phyloP scores from a whole-genome alignment of 1,140 invertebrate genomes.

The Leptopilina boulardi region DNA sequence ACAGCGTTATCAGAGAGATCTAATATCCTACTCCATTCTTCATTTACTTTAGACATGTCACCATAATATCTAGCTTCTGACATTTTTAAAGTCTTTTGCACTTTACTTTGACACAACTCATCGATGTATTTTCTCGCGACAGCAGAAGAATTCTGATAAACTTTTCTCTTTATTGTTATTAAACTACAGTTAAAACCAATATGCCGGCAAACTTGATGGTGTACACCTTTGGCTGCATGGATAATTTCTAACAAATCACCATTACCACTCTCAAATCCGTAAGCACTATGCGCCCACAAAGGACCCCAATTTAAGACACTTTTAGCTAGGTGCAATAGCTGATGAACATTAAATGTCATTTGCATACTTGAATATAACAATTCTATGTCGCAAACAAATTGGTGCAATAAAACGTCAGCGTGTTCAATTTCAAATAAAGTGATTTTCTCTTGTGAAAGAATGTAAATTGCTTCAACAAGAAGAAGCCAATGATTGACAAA shows the following conservation, averaged over 20 bases:
- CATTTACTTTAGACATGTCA: no score
- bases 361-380: not conserved
- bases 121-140: no score
- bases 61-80: no score
- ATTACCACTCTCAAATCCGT: conserved; percentile 46
- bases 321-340: conserved; percentile 41
- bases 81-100: no score
- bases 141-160: not conserved
- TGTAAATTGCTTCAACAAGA: conserved; percentile 28
- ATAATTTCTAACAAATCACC: conserved; percentile 38
- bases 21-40: no score
- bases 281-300: conserved; percentile 41
- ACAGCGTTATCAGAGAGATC: not conserved
- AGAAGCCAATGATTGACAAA: conserved; percentile 39
- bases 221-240: no score
- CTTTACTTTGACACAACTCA: no score
- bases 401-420: conserved; percentile 19
- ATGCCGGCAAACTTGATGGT: conserved; percentile 38
- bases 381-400: conserved; percentile 31
- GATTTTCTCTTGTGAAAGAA: conserved; percentile 14
- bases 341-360: conserved; percentile 49
- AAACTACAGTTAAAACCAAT: not conserved
- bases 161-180: not conserved
- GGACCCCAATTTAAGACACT: conserved; percentile 44
- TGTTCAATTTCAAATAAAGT: not conserved